These are phyloP conservation scores for Panagrolaimus sp. DNA, from an alignment of 1,140 invertebrate species.

Conservation along the genomic window DNA sequence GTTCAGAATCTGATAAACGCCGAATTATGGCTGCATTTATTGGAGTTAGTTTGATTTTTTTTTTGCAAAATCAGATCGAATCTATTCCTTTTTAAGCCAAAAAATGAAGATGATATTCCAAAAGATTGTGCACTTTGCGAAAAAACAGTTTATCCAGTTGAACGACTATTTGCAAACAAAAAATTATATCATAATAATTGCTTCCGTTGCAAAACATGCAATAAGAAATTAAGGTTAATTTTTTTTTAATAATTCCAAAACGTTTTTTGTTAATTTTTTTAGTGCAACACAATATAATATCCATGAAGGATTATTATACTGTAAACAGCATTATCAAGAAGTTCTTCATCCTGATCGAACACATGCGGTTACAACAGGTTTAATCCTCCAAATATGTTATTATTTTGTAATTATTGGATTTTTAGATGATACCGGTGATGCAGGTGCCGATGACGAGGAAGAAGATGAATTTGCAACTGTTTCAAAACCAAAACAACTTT, in stretches of 20 bases:
- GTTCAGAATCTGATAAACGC: constrained; percentile 30
- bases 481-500: constrained; percentile 54
- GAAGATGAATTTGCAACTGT: constrained; percentile 55
- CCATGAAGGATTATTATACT: constrained; percentile 49
- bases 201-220: constrained; percentile 59
- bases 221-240: constrained; percentile 56
- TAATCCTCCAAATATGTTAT: not conserved
- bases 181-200: constrained; percentile 57
- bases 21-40: constrained; percentile 35
- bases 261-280: constrained; percentile 18
- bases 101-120: constrained; percentile 42
- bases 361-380: constrained; percentile 26
- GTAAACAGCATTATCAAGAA: constrained; percentile 50
- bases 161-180: constrained; percentile 57
- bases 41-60: constrained; percentile 22
- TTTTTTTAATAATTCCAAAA: constrained; percentile 8
- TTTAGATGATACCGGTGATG: constrained; percentile 26
- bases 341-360: constrained; percentile 52
- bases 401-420: constrained; percentile 23
- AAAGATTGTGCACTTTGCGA: constrained; percentile 56
- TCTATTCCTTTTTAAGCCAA: constrained; percentile 17
- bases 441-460: constrained; percentile 34
- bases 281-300: constrained; percentile 57
- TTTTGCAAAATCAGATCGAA: constrained; percentile 22
- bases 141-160: constrained; percentile 60